Base-by-base conservation (phyloP, 2,888 invertebrate species). In the Notodonta dromedarius region DNA sequence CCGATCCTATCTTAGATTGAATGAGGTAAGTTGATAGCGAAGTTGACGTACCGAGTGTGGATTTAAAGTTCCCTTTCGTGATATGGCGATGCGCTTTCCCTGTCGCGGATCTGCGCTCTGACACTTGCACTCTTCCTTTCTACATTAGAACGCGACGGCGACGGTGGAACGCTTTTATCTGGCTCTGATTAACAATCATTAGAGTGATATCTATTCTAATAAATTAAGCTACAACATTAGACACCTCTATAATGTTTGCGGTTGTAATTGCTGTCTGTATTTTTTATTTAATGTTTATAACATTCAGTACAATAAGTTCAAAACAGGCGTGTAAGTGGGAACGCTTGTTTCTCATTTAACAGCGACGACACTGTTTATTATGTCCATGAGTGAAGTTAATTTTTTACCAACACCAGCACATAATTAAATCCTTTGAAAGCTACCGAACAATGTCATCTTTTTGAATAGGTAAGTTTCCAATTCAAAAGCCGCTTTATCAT, bases 121-220 rank as follows among this genome's bases (percentile, higher is more conserved):
- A 87, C 89, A 89, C 83, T 84, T 86, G 83, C 86, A 93, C 92
- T 93, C 90, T 93, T 93, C 92, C 92, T 93, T 93, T 93, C 92
- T 87, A 88, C 83, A 75, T 85, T 83, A 85, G 11, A 53, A 16
- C 16, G 44, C 13, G 46, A n/a, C 16, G 24, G 44, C 13, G 46
- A n/a, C 16, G 24, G 39, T 16, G 42, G 42, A 44, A 24, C 24
- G 16, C 42, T 40, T 11, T 53, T 53, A 53, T 5, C 53, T 53
- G 35, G 16, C 35, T n/a, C 35, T 53, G 16, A 16, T 14, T 50
- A 50, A 14, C 9, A n/a, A 11, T n/a, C n/a, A 48, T n/a, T 48
- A 14, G n/a, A 6, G n/a, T 48, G 8, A 4, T 48, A 16, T 50
- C 6, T 12, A 48, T 48, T n/a, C 48, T 13, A 48, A 48, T n/a